These are phyloP conservation scores for Theretra japonica DNA, from an alignment of 2,888 invertebrate species.

Conservation along the genomic window DNA sequence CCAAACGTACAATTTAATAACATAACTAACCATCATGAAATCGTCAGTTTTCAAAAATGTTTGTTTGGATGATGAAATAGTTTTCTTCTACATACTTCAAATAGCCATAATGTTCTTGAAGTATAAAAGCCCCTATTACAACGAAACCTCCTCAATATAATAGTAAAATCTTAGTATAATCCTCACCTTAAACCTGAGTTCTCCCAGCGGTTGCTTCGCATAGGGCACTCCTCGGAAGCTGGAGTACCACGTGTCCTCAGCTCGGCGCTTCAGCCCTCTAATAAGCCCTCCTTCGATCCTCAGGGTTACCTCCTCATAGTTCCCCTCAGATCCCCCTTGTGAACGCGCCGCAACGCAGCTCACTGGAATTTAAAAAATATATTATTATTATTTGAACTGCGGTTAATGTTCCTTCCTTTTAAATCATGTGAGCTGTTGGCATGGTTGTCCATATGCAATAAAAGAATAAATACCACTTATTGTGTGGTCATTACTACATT, in stretches of 20 bases:
- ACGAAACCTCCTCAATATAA: too few relatives aligned
- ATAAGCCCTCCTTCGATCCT: slow-evolving; percentile 60
- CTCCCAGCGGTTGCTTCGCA: slow-evolving; percentile 69
- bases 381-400: not conserved
- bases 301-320: slow-evolving; percentile 41
- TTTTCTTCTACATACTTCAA: too few relatives aligned
- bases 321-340: slow-evolving; percentile 38
- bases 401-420: too few relatives aligned
- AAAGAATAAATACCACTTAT: too few relatives aligned
- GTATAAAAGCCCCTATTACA: not conserved
- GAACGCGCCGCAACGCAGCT: slow-evolving; percentile 40
- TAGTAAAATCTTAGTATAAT: too few relatives aligned
- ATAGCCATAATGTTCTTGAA: too few relatives aligned
- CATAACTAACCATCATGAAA: too few relatives aligned
- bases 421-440: not conserved
- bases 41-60: too few relatives aligned
- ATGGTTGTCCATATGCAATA: not conserved
- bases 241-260: slow-evolving; percentile 57
- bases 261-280: slow-evolving; percentile 57
- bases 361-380: slow-evolving; percentile 41
- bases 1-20: too few relatives aligned
- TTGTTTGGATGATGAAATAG: too few relatives aligned
- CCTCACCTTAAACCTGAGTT: slow-evolving; percentile 67
- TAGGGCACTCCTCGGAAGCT: slow-evolving; percentile 79
- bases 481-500: too few relatives aligned